A percentile compares a stretch with the other conserved stretches of the same genome.
Evolutionary conservation across 2,113 vertebrate genomes (phyloP).

Genomic region (Mesitornis unicolor): DNA sequence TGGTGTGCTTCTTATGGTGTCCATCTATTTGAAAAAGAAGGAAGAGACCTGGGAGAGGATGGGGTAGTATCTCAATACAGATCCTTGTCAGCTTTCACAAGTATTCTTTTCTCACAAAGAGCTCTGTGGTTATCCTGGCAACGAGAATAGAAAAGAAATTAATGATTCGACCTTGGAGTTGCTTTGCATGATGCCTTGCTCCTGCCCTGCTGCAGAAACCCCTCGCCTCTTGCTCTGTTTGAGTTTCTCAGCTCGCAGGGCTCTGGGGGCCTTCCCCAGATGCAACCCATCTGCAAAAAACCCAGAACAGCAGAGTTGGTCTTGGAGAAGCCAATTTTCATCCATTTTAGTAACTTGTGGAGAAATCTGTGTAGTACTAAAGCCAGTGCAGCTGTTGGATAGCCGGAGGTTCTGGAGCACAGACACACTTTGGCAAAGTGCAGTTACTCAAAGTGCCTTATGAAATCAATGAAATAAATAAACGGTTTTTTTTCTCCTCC

Average conservation of each 20-base stretch:
- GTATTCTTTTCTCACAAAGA: neutral
- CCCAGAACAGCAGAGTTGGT: conserved; percentile 39
- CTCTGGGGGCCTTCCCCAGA: conserved; percentile 43
- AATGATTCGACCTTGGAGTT: neutral
- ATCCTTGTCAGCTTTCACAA: neutral
- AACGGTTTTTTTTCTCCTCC: neutral
- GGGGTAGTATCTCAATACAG: neutral
- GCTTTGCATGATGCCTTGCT: neutral
- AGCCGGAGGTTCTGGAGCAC: conserved; percentile 48
- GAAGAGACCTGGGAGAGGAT: neutral
- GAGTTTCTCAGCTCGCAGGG: neutral
- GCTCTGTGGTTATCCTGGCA: neutral
- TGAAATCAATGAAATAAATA: conserved; percentile 52
- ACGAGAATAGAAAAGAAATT: neutral
- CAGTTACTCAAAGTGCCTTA: conserved; percentile 4
- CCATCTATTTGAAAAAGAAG: neutral
- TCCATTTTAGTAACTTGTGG: conserved; percentile 51
- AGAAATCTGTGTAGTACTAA: conserved; percentile 62
- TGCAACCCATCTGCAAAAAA: conserved; percentile 55
- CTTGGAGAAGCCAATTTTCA: conserved; percentile 52
- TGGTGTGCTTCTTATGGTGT: neutral
- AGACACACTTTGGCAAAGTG: conserved; percentile 19
- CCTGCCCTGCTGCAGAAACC: neutral
- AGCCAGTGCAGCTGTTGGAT: conserved; percentile 53
- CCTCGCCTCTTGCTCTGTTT: conserved; percentile 19